phyloP scores from a whole-genome alignment of 2,797 vertebrate genomes.

The Acipenser oxyrinchus region DNA sequence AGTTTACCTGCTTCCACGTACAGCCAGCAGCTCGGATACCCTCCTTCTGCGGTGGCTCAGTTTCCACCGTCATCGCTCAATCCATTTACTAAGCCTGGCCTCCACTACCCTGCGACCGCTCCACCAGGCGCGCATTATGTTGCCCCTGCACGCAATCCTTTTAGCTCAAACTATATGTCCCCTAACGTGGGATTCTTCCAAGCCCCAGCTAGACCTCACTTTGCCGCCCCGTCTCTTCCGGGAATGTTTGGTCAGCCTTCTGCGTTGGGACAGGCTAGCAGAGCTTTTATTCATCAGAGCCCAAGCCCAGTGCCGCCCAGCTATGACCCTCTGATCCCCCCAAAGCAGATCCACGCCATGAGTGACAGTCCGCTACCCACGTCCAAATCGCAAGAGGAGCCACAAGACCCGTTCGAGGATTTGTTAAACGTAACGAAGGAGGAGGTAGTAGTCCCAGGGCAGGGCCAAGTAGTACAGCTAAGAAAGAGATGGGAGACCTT shows the following conservation, averaged over 20 bases:
- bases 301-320: conserved; percentile 32
- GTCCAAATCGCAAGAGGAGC: conserved; percentile 33
- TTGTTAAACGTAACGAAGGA: conserved; percentile 76
- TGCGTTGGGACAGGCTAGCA: conserved; percentile 37
- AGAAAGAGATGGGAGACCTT: conserved; percentile 91
- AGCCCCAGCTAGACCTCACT: conserved; percentile 47
- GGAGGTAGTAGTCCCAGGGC: conserved; percentile 49
- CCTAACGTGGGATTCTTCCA: conserved; percentile 55
- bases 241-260: conserved; percentile 70
- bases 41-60: conserved; percentile 41
- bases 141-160: conserved; percentile 62
- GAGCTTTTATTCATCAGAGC: conserved; percentile 46
- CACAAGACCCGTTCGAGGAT: conserved; percentile 85
- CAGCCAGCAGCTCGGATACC: conserved; percentile 53
- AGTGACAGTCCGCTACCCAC: conserved; percentile 43
- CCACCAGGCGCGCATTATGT: conserved; percentile 56
- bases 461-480: conserved; percentile 80
- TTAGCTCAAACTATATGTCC: conserved; percentile 54
- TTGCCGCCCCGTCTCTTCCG: conserved; percentile 62
- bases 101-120: conserved; percentile 48
- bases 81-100: conserved; percentile 64
- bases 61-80: conserved; percentile 68
- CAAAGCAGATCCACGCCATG: conserved; percentile 45
- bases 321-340: conserved; percentile 36
- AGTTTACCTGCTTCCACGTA: conserved; percentile 43